Evolutionary conservation across 2,888 invertebrate genomes (phyloP).

Genomic region (Caenorhabditis sp.): DNA sequence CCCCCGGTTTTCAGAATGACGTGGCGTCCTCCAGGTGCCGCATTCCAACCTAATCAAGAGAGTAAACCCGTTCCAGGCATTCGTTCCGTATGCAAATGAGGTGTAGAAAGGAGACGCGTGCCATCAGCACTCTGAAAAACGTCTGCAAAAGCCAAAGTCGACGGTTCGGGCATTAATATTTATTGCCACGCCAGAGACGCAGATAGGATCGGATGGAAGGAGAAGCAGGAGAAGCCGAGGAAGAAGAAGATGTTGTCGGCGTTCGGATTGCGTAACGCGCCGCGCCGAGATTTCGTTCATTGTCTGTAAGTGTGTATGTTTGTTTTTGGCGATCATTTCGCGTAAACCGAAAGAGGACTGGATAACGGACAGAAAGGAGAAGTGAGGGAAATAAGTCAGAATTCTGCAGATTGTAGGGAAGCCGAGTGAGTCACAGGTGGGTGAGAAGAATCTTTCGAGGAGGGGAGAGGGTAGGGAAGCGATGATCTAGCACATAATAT

Average conservation of each 20-base stretch:
- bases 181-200: constrained; percentile 38
- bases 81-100: constrained; percentile 54
- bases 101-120: constrained; percentile 32
- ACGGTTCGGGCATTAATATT: constrained; percentile 55
- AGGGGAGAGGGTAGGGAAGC: neutral
- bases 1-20: constrained; percentile 28
- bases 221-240: constrained; percentile 8
- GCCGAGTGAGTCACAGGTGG: neutral
- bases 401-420: neutral
- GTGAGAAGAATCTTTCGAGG: too few species aligned
- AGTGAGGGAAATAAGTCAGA: constrained; percentile 13
- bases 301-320: constrained; percentile 29
- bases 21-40: constrained; percentile 34
- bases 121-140: constrained; percentile 32
- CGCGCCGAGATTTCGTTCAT: constrained; percentile 39
- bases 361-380: constrained; percentile 13
- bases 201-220: constrained; percentile 10
- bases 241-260: constrained; percentile 30
- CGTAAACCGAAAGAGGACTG: constrained; percentile 11
- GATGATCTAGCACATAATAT: neutral
- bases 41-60: constrained; percentile 43
- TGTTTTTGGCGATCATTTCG: constrained; percentile 37
- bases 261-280: constrained; percentile 53
- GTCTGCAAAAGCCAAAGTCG: constrained; percentile 21
- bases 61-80: constrained; percentile 43